Evolutionary conservation across 2,888 invertebrate genomes (phyloP).

Genomic region (Eupithecia centaureata): DNA sequence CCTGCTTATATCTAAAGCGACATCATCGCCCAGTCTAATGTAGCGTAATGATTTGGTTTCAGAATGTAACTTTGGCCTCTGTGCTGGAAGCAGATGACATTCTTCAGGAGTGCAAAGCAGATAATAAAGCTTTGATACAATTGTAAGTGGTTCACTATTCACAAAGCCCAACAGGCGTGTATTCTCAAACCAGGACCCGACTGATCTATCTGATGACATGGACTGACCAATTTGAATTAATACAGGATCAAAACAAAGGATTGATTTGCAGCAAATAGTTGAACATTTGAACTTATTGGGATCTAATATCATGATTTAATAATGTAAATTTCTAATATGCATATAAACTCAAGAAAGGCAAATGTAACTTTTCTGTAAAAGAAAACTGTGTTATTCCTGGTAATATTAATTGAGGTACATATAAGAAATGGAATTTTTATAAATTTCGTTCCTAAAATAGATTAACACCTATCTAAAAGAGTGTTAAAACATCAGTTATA

Average conservation of each 20-base stretch:
- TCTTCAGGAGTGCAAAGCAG: conserved; percentile 96
- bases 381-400: neutral
- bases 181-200: neutral
- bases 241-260: neutral
- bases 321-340: no score
- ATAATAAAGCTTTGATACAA: conserved; percentile 94
- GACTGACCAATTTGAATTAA: neutral
- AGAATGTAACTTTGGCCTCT: conserved; percentile 96
- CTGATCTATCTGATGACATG: neutral
- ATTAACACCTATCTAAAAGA: no score
- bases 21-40: conserved; percentile 29
- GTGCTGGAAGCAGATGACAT: conserved; percentile 97
- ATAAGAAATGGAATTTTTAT: neutral
- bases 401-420: neutral
- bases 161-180: neutral
- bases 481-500: no score
- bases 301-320: no score
- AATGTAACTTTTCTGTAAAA: neutral
- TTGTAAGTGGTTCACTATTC: conserved; percentile 89
- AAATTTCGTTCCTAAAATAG: no score
- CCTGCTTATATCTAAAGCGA: conserved; percentile 13
- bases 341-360: neutral
- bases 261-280: neutral
- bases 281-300: neutral
- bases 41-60: conserved; percentile 64